Evolutionary conservation across 2,888 invertebrate species (phyloP).

Genomic region (Bhutanitis thaidina): DNA sequence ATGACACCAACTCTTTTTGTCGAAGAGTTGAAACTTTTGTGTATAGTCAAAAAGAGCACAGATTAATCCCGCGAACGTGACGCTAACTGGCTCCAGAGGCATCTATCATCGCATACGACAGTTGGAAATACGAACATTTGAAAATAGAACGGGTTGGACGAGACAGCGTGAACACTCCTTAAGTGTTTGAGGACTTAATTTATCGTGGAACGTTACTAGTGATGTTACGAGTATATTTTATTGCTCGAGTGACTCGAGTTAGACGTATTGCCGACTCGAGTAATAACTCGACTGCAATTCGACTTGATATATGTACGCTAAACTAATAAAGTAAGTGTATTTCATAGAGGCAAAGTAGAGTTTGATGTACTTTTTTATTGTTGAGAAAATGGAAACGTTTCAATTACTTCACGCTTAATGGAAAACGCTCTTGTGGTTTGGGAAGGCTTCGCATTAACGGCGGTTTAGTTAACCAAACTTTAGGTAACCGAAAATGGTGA

Average conservation of each 20-base stretch:
- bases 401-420: neutral
- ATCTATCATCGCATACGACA: slow-evolving; percentile 39
- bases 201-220: slow-evolving; percentile 29
- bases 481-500: too few species aligned
- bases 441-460: too few species aligned
- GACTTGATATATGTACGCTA: slow-evolving; percentile 1
- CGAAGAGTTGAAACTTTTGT: neutral
- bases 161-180: slow-evolving; percentile 29
- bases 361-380: neutral
- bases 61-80: slow-evolving; percentile 29
- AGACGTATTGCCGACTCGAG: neutral
- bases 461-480: too few species aligned
- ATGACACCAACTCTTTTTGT: neutral
- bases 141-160: slow-evolving; percentile 38
- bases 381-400: neutral
- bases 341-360: neutral
- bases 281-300: slow-evolving; percentile 2
- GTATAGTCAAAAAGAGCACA: slow-evolving; percentile 25
- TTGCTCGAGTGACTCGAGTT: neutral
- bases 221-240: slow-evolving; percentile 1
- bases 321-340: neutral
- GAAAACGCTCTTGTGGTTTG: too few species aligned
- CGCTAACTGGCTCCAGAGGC: slow-evolving; percentile 23
- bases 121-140: slow-evolving; percentile 29
- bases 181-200: slow-evolving; percentile 53